phyloP scores from a whole-genome alignment of 1,140 invertebrate genomes.

The Hypsibius dujardini region DNA sequence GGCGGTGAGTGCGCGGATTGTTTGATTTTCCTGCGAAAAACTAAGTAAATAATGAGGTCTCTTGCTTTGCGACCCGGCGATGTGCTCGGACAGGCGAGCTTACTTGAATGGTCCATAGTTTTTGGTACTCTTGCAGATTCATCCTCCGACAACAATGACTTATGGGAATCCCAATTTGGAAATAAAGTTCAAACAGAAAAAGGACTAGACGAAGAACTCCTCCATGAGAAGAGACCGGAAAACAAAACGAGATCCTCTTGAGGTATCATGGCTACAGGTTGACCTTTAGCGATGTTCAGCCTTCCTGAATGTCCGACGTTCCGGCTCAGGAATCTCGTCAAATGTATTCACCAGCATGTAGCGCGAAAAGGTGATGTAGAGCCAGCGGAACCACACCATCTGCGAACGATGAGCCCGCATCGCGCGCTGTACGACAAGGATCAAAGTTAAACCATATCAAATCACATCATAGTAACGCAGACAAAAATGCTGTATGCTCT shows the following conservation, averaged over 20 bases:
- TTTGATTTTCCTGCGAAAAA: slow-evolving; percentile 9
- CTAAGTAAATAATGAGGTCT: too few relatives aligned
- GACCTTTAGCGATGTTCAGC: too few relatives aligned
- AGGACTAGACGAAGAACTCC: neutral
- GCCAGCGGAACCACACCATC: slow-evolving; percentile 71
- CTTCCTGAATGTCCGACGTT: neutral
- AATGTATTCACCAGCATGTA: slow-evolving; percentile 71
- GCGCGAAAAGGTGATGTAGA: slow-evolving; percentile 73
- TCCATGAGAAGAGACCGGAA: neutral
- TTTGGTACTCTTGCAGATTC: slow-evolving; percentile 22
- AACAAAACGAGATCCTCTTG: neutral
- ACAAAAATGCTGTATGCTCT: too few relatives aligned
- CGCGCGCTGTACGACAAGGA: slow-evolving; percentile 43
- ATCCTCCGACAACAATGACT: neutral
- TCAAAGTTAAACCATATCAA: too few relatives aligned
- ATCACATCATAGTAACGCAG: too few relatives aligned
- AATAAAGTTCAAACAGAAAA: too few relatives aligned
- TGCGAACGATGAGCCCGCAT: slow-evolving; percentile 72
- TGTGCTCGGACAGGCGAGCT: too few relatives aligned
- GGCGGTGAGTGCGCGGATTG: neutral
- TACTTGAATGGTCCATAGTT: neutral
- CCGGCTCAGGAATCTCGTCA: neutral
- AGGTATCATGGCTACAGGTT: too few relatives aligned
- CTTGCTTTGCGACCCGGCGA: too few relatives aligned
- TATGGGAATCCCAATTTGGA: too few relatives aligned